These are phyloP conservation scores for Aleiodes leptofemur DNA, from an alignment of 2,888 invertebrate genomes.

Conservation along the genomic window DNA sequence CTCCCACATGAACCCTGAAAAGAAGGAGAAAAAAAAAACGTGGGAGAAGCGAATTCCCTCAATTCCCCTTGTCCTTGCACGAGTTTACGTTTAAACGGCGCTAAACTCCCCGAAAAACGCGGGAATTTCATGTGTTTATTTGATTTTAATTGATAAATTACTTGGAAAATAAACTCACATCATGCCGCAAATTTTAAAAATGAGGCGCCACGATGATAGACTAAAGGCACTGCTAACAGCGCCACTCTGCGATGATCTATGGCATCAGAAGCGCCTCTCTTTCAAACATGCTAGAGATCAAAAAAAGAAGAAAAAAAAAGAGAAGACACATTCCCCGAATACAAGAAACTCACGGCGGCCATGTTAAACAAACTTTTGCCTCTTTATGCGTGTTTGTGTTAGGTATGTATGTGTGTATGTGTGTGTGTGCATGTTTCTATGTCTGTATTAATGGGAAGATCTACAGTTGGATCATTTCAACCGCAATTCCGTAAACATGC, in stretches of 20 bases:
- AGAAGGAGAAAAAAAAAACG: no score
- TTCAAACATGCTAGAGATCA: not conserved
- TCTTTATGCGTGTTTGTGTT: constrained; percentile 52
- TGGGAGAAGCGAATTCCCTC: no score
- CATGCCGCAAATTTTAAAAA: not conserved
- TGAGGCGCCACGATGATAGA: no score
- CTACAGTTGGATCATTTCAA: not conserved
- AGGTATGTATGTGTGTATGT: no score
- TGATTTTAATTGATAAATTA: not conserved
- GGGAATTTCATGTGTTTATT: no score
- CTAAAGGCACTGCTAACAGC: not conserved
- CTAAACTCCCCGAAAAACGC: no score
- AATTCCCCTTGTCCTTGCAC: no score
- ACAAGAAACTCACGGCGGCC: constrained; percentile 55
- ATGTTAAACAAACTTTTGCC: constrained; percentile 66
- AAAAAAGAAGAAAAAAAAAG: no score
- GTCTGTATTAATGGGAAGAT: constrained; percentile 42
- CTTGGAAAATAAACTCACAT: not conserved
- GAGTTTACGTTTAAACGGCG: no score
- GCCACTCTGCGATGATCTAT: constrained; percentile 8
- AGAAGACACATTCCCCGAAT: no score
- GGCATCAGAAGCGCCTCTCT: not conserved
- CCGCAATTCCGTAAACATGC: not conserved
- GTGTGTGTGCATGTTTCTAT: no score
- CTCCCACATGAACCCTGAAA: not conserved